Conservation (phyloP, 2,888 invertebrate species). For the Diadegma fenestrale region DNA sequence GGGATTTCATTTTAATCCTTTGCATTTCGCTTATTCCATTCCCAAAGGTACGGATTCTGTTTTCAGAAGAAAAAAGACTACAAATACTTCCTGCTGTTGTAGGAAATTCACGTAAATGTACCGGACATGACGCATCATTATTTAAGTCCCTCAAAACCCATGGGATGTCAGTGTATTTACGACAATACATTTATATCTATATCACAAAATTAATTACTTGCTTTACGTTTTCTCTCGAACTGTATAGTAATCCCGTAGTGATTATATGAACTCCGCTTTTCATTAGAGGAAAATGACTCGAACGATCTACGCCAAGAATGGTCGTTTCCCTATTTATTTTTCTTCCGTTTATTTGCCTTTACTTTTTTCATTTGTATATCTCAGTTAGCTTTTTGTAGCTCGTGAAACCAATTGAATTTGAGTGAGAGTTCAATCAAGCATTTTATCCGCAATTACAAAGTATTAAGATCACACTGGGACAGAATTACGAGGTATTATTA, state of each 20-base stretch:
- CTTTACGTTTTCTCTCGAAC: slow-evolving; percentile 10
- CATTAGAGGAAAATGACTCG: slow-evolving; percentile 31
- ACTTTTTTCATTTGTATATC: neutral
- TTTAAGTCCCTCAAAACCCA: slow-evolving; percentile 3
- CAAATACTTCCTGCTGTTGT: neutral
- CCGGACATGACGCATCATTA: neutral
- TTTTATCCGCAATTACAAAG: neutral
- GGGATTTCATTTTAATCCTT: neutral
- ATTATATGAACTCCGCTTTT: slow-evolving; percentile 49
- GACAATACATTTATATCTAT: neutral
- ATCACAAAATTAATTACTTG: neutral
- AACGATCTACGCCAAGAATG: slow-evolving; percentile 12
- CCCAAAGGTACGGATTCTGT: neutral
- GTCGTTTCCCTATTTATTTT: neutral
- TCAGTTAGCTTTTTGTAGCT: neutral
- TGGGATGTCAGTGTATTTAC: neutral
- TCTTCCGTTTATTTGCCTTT: neutral
- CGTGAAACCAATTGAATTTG: neutral
- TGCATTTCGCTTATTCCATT: neutral
- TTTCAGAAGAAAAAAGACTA: neutral
- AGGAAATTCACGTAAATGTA: neutral
- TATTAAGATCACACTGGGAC: neutral
- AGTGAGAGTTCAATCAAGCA: neutral
- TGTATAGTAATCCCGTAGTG: slow-evolving; percentile 30
- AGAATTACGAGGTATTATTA: neutral